A percentile compares a stretch with the other conserved stretches of the same genome.
These are phyloP conservation scores for Sebastes steindachneri DNA, from an alignment of 2,797 vertebrate genomes.

Conservation along the genomic window DNA sequence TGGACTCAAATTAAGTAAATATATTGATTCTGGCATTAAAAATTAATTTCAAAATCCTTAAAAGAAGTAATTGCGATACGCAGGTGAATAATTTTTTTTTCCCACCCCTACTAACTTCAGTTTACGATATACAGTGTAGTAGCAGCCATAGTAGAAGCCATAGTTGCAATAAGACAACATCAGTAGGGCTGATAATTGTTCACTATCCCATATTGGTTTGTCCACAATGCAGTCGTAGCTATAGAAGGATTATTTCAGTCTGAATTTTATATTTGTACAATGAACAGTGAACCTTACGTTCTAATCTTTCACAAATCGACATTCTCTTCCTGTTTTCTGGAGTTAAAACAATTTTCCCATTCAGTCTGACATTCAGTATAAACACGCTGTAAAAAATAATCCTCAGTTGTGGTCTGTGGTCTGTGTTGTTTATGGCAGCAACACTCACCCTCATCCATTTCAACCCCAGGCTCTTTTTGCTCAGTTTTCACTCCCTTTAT, in stretches of 20 bases:
- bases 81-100: too few species aligned
- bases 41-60: too few species aligned
- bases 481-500: not conserved
- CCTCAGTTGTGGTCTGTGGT: conserved; percentile 24
- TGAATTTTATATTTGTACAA: not conserved
- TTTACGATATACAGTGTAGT: not conserved
- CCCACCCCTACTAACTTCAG: not conserved
- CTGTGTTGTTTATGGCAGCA: conserved; percentile 15
- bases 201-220: not conserved
- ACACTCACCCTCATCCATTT: not conserved
- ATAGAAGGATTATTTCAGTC: not conserved
- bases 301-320: not conserved
- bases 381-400: not conserved
- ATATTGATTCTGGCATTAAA: too few species aligned
- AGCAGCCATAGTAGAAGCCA: not conserved
- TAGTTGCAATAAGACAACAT: not conserved
- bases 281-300: not conserved
- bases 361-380: not conserved
- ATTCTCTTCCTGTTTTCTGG: not conserved
- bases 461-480: not conserved
- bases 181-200: not conserved
- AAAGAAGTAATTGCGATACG: too few species aligned
- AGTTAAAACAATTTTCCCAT: not conserved
- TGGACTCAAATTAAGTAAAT: too few species aligned
- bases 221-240: not conserved